Base-by-base conservation (phyloP, 2,797 vertebrate genomes). In the Microctenopoma stevenorrisi region DNA sequence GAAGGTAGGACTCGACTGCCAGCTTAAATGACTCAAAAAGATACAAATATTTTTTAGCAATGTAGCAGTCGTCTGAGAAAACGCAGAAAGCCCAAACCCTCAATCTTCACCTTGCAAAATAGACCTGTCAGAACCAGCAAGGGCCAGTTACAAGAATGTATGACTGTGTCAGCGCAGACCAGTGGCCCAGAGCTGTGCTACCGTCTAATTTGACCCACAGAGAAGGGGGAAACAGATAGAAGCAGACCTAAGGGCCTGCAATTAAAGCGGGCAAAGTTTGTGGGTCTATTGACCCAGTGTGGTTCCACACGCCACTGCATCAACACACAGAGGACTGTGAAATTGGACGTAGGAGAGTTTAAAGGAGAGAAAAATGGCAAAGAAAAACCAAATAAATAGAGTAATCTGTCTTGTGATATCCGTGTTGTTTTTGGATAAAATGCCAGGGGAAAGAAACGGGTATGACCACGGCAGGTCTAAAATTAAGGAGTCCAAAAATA, bases 161-260 rank as follows among this genome's bases (percentile, higher is more conserved):
- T 87, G 90, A 65, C 62, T 13, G 67, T 88, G 88, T 91, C 87
- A 79, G 80, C 79, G 76, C 68, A 0, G 73, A 79, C 51, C 79
- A 77, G 72, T 18, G 74, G 83, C 78, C 78, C 51, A 59, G 62
- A 79, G 83, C 85, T 26, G 66, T 1, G 79, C 77, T 81, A 71
- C 85, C 71, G 59, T 85, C 91, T 91, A 90, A 93, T 92, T 92
- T 92, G 90, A 92, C 90, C 92, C 86, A 51, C 74, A 76, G 91
- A 92, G 92, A 90, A 86, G 76, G 74, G 11, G 64, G 84, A 89
- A 87, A 64, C 59, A 72, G 85, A 88, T 72, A 80, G 79, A 79
- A 60, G 75, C 61, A 1, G 79, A 76, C 86, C 79, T 11, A 3
- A 67, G 82, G 87, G 76, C 61, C 73, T 15, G 64, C 74, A 83